Percentiles rank a stretch among this genome's conserved stretches.
These are phyloP conservation scores for Podiceps cristatus DNA, from an alignment of 2,113 vertebrate species.

Conservation along the genomic window DNA sequence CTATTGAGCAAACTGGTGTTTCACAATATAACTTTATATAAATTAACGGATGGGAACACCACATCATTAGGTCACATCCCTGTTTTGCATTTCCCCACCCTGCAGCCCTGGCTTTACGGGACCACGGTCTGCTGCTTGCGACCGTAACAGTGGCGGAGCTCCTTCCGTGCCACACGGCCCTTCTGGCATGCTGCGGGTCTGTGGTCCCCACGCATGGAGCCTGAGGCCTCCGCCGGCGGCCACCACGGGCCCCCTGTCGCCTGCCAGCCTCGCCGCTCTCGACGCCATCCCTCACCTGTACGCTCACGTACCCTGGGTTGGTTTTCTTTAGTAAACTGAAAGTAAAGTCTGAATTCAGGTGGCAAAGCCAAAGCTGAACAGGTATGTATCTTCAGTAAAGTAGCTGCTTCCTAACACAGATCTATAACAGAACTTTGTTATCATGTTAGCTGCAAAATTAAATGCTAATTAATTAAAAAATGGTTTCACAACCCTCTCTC, in stretches of 20 bases:
- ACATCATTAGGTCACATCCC: not conserved
- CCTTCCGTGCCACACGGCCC: not conserved
- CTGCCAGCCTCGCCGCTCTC: not conserved
- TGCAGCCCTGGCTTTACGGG: not conserved
- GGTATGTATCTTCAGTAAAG: not conserved
- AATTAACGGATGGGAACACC: not conserved
- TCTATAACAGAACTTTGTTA: not conserved
- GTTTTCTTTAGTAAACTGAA: not conserved
- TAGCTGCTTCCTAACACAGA: not conserved
- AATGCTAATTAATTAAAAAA: not conserved
- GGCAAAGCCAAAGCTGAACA: not conserved
- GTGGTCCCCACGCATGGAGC: not conserved
- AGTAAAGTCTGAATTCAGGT: not conserved
- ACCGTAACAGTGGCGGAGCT: not conserved
- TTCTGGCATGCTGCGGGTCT: not conserved
- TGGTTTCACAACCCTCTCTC: not conserved
- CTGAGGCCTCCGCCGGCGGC: not conserved
- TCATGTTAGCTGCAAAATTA: not conserved
- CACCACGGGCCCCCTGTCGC: not conserved
- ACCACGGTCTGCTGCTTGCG: not conserved
- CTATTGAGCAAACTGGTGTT: not conserved
- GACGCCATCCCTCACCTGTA: accelerated
- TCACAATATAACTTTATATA: not conserved
- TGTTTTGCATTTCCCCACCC: not conserved
- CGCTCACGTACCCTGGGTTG: accelerated